Conservation (phyloP, 1,140 invertebrate genomes). For the Temnothorax nylanderi region DNA sequence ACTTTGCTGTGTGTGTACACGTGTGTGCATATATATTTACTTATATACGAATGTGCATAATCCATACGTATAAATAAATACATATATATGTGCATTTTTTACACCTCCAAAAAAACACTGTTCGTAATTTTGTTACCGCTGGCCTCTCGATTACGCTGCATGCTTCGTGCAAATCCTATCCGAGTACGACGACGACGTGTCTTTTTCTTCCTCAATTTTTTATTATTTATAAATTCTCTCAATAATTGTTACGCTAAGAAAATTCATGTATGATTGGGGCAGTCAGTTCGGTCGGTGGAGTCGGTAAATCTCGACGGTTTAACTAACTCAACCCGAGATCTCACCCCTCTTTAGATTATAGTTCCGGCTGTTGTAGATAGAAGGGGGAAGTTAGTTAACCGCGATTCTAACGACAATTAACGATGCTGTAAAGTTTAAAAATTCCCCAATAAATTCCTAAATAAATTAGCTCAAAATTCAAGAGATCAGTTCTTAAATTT, state of each 20-base stretch:
- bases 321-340: conserved; percentile 29
- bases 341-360: conserved; percentile 18
- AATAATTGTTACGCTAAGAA: background rate
- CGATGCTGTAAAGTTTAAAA: background rate
- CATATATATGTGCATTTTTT: conserved; percentile 61
- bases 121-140: conserved; percentile 78
- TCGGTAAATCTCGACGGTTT: background rate
- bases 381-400: conserved; percentile 45
- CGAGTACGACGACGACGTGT: conserved; percentile 80
- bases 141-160: conserved; percentile 81
- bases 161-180: conserved; percentile 78
- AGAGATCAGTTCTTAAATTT: conserved; percentile 20
- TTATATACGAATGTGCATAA: conserved; percentile 20
- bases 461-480: background rate
- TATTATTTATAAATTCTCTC: background rate
- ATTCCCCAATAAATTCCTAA: background rate
- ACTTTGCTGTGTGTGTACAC: conserved; percentile 45
- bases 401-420: background rate
- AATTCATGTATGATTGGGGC: background rate
- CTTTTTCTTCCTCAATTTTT: conserved; percentile 4
- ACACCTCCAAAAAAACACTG: conserved; percentile 63
- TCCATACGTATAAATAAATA: conserved; percentile 20
- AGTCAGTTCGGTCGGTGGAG: background rate
- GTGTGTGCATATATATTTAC: conserved; percentile 31
- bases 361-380: conserved; percentile 12